Evolutionary conservation across 1,140 invertebrate species (phyloP), one percentile per base, ranked within the genome.

Genomic region (Kradibia gibbosae): DNA sequence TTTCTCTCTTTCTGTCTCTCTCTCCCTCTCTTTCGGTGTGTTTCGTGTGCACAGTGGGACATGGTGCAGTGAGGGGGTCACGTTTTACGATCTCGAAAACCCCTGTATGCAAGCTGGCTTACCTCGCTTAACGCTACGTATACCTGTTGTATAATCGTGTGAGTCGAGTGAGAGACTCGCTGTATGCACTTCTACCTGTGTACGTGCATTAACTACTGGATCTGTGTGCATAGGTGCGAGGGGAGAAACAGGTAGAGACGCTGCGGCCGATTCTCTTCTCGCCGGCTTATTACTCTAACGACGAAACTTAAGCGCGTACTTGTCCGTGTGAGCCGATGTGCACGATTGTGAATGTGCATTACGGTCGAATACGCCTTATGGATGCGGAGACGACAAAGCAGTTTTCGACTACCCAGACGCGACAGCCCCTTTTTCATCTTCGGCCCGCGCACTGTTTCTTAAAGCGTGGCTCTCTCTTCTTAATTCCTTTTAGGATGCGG

Each of bases 1-100:
- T 22, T 7, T 31, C 8, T 74, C 53, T 36, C 48, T 60, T 15
- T 15, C 31, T 57, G 1, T 74, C 45, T 55, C 13, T 36, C 45
- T 60, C 11, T 15, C 25, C 10, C 5, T 60, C 25, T 22, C 65
- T 45, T 13, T 45, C 42, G 45, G 31, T 15, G 20, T 39, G 36
- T 31, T 48, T n/a, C 7, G 17, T 34, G n/a, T 48, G 25, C 7
- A 25, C 15, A n/a, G 55, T 31, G 28, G 25, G 60, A 25, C 7
- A n/a, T 13, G 70, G 25, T 53, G 8, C 48, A 34, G 20, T 53
- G 36, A 60, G 42, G 79, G 71, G 79, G 72, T 81, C 72, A 81
- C 72, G 72, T 75, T 75, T 67, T 55, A 65, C 65, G 79, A 20
- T 50, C 25, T 62, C 65, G 57, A 77, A 67, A 42, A 45, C 72